Conservation (phyloP, 2,113 vertebrate genomes). For the Indicator maculatus region DNA sequence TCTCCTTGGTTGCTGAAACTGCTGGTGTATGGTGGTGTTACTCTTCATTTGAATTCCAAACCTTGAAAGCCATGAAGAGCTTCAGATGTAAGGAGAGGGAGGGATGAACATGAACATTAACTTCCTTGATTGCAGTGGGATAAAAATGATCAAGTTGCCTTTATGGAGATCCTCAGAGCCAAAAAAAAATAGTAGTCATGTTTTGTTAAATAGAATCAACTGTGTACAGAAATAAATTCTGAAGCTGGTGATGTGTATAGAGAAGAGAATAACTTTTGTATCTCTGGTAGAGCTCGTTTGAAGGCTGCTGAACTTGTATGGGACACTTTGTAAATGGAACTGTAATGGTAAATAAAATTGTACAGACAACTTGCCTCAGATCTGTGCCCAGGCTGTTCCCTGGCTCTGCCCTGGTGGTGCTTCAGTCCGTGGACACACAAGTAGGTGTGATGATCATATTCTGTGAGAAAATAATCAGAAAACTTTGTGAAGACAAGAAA, state of each 20-base stretch:
- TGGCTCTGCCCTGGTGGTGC: not conserved
- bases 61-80: constrained; percentile 14
- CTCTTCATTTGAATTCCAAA: not conserved
- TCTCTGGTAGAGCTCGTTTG: not conserved
- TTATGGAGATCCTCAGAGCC: constrained; percentile 26
- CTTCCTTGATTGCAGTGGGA: not conserved
- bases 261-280: constrained; percentile 44
- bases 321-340: constrained; percentile 41
- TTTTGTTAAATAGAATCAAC: not conserved
- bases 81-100: not conserved
- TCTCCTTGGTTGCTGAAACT: not conserved
- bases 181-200: not conserved
- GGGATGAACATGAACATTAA: not conserved
- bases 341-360: constrained; percentile 56
- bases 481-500: not conserved
- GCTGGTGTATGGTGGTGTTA: not conserved
- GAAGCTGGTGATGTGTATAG: not conserved
- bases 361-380: not conserved
- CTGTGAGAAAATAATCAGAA: not conserved
- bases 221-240: not conserved
- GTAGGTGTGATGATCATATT: not conserved
- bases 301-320: not conserved
- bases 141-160: constrained; percentile 11
- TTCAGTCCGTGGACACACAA: rapidly evolving
- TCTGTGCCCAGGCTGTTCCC: not conserved